A percentile compares a stretch with the other conserved stretches of the same genome.
Conservation (phyloP, 2,888 invertebrate genomes). For the Deilephila porcellus region DNA sequence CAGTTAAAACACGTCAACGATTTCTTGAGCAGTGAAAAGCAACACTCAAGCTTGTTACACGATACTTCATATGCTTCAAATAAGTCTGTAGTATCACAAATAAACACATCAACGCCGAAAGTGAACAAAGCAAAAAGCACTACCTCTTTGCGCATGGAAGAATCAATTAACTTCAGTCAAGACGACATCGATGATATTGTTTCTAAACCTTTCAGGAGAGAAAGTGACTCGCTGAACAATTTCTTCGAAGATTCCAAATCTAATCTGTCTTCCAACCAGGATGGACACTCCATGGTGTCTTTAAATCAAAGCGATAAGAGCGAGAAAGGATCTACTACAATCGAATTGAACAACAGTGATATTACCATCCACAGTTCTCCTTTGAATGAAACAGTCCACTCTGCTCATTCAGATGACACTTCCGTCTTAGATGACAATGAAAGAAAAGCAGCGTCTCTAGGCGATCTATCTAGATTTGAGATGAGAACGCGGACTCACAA, state of each 20-base stretch:
- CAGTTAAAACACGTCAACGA: constrained; percentile 72
- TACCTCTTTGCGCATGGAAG: constrained; percentile 62
- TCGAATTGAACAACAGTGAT: constrained; percentile 89
- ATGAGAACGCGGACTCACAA: constrained; percentile 72
- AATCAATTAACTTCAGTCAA: constrained; percentile 77
- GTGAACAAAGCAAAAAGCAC: constrained; percentile 69
- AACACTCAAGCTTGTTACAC: constrained; percentile 71
- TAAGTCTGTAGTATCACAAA: constrained; percentile 56
- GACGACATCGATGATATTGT: constrained; percentile 84
- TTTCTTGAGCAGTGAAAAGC: constrained; percentile 74
- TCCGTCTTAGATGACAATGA: constrained; percentile 85
- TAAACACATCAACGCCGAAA: constrained; percentile 82
- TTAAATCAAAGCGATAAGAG: constrained; percentile 80
- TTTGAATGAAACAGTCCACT: constrained; percentile 76
- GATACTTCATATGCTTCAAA: constrained; percentile 57
- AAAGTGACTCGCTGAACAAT: constrained; percentile 79
- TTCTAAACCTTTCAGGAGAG: constrained; percentile 76
- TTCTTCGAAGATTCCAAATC: constrained; percentile 79
- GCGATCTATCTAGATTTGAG: constrained; percentile 90
- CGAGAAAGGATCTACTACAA: constrained; percentile 86
- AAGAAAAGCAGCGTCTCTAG: constrained; percentile 91
- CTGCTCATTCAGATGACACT: constrained; percentile 71
- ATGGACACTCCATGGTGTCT: constrained; percentile 74
- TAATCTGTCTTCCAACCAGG: constrained; percentile 78
- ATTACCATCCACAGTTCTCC: constrained; percentile 90